These are phyloP conservation scores for Ptyas mucosa DNA, from an alignment of 2,113 vertebrate species.

Conservation along the genomic window DNA sequence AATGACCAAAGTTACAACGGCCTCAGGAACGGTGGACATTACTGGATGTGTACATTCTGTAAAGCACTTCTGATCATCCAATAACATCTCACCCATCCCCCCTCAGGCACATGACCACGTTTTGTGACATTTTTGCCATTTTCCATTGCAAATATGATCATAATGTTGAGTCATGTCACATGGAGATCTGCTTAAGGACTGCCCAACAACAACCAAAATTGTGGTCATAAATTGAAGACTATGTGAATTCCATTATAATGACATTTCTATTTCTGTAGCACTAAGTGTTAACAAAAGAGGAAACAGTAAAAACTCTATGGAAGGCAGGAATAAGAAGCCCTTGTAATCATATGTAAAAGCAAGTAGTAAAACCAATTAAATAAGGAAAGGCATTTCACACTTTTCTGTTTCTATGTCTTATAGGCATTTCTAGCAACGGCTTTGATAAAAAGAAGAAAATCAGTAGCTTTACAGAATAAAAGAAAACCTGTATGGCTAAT, in stretches of 20 bases:
- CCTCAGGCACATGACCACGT: neutral
- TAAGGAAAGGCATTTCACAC: neutral
- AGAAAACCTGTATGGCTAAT: neutral
- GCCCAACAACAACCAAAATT: neutral
- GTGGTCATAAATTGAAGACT: neutral
- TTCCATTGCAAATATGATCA: neutral
- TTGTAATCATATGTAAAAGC: neutral
- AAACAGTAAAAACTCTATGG: neutral
- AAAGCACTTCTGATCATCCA: neutral
- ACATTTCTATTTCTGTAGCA: neutral
- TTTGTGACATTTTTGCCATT: neutral
- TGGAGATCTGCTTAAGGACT: neutral
- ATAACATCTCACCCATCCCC: neutral
- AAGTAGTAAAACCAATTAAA: neutral
- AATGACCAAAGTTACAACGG: neutral
- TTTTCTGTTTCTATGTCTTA: neutral
- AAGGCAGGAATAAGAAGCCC: neutral
- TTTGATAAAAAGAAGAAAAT: neutral
- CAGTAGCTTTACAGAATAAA: neutral
- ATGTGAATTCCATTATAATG: neutral
- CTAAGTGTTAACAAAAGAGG: neutral
- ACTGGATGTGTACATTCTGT: neutral
- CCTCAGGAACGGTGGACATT: neutral
- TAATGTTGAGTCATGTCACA: neutral
- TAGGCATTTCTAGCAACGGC: neutral